phyloP scores from a whole-genome alignment of 2,888 invertebrate genomes.

The Ophioninae sp. region DNA sequence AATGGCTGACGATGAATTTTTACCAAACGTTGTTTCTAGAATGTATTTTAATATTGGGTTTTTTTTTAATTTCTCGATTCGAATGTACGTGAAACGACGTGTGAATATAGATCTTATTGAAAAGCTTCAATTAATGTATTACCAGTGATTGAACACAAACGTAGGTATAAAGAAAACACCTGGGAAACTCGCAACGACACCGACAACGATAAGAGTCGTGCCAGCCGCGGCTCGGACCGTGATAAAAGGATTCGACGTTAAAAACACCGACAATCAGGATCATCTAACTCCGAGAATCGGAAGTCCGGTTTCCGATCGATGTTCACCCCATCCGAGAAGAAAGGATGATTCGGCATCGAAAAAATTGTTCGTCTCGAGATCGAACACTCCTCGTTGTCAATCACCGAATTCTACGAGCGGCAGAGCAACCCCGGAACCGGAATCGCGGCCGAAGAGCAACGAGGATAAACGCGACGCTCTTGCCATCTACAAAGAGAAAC shows the following conservation, averaged over 20 bases:
- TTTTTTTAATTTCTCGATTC: background rate
- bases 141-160: conserved; percentile 57
- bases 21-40: background rate
- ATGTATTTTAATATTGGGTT: background rate
- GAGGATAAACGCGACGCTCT: conserved; percentile 84
- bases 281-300: conserved; percentile 67
- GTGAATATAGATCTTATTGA: conserved; percentile 1
- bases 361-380: conserved; percentile 68
- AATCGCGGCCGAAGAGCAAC: conserved; percentile 75
- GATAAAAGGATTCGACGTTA: conserved; percentile 76
- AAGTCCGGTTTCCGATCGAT: conserved; percentile 73
- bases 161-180: conserved; percentile 82
- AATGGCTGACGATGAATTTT: background rate
- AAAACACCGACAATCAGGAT: conserved; percentile 70
- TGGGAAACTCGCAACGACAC: conserved; percentile 68
- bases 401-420: conserved; percentile 87
- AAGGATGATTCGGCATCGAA: conserved; percentile 78
- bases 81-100: background rate
- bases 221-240: conserved; percentile 72
- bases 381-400: conserved; percentile 85
- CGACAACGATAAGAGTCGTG: conserved; percentile 74
- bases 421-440: conserved; percentile 68
- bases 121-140: conserved; percentile 35
- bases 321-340: conserved; percentile 73
- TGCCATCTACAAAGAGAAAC: conserved; percentile 87